Evolutionary conservation across 1,140 invertebrate genomes (phyloP).

Genomic region (Chlorops oryzae): DNA sequence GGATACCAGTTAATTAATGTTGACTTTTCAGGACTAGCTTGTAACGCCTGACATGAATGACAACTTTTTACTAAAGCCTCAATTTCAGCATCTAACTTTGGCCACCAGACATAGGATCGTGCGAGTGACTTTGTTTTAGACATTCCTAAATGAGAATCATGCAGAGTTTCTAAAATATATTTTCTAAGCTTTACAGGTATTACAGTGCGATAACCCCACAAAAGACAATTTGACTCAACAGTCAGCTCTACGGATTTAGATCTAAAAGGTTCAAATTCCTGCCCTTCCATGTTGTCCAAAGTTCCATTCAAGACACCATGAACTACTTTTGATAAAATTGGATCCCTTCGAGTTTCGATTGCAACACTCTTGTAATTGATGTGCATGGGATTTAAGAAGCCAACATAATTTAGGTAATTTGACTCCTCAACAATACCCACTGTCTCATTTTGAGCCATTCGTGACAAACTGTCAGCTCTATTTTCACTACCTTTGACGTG

Average conservation of each 20-base stretch:
- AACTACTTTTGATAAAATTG: neutral
- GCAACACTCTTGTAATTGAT: conserved; percentile 1
- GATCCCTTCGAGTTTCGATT: conserved; percentile 2
- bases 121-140: conserved; percentile 46
- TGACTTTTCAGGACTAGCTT: conserved; percentile 1
- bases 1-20: conserved; percentile 3
- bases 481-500: conserved; percentile 18
- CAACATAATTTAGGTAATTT: neutral
- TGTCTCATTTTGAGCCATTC: conserved; percentile 8
- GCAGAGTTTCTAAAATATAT: conserved; percentile 39
- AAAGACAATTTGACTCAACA: neutral
- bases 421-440: neutral
- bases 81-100: conserved; percentile 44
- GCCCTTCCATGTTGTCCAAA: neutral
- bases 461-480: conserved; percentile 24
- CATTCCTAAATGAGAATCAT: conserved; percentile 47
- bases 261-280: neutral
- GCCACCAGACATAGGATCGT: conserved; percentile 48
- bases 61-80: conserved; percentile 20
- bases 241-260: conserved; percentile 5
- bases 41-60: neutral
- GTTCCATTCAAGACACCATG: neutral
- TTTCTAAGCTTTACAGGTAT: conserved; percentile 31
- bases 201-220: conserved; percentile 31
- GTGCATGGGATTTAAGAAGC: neutral